Conservation (phyloP, 1,140 invertebrate genomes). For the Branchinecta lindahli region DNA sequence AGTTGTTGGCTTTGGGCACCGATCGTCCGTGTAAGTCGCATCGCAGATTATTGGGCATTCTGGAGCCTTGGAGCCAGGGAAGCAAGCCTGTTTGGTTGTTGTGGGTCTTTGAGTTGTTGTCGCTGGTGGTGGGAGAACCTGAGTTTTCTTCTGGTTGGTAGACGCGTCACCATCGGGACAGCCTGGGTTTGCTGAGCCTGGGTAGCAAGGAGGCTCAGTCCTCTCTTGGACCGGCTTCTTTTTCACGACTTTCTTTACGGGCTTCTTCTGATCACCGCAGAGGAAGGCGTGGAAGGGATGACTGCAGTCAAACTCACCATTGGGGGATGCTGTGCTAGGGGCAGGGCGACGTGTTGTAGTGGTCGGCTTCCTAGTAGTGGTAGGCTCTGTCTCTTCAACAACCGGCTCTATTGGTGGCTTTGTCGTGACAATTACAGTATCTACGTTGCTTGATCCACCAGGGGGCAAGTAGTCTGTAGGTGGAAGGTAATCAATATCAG, state of each 20-base stretch:
- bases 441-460: neutral
- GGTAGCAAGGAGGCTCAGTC: neutral
- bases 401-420: neutral
- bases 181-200: neutral
- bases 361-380: neutral
- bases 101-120: neutral
- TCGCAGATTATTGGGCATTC: too few species aligned
- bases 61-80: too few species aligned
- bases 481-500: neutral
- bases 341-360: neutral
- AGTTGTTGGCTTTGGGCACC: neutral
- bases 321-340: neutral
- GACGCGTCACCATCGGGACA: neutral
- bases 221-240: neutral
- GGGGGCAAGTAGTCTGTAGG: neutral
- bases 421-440: neutral
- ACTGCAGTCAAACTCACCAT: neutral
- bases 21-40: too few species aligned
- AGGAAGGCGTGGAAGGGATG: neutral
- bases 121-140: neutral
- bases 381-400: neutral
- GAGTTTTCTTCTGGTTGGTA: neutral
- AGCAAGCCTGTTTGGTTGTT: neutral
- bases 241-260: neutral
- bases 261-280: neutral